Evolutionary conservation across 53 echinoderm and acorn worm genomes (phyloP), one percentile per base, ranked within the genome.

Genomic region (Echinarachnius parma): DNA sequence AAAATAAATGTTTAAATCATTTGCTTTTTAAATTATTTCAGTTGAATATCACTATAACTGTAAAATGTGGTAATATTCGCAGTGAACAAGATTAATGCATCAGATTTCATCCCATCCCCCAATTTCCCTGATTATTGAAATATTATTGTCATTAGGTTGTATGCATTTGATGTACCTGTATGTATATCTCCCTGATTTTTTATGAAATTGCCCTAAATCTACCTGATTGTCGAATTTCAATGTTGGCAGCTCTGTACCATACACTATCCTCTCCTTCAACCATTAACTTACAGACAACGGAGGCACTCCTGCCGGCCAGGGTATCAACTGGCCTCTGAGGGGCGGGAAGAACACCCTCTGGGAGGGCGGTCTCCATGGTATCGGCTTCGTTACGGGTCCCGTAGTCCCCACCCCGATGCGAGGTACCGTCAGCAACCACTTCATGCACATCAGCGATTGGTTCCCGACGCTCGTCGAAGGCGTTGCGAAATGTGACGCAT

Each of bases 361-460:
- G 94, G 94, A 93, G 69, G 94, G 94, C 14, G 94, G 94, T 42
- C 61, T 93, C 31, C 83, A 83, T 34, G 94, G 86, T 16, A 80
- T 81, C 20, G 94, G 87, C 2, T 93, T 93, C 58, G 77, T 90
- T 9, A 62, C 86, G 45, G 86, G 94, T 33, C 90, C 90, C 21
- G 39, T 78, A 31, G 57, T 93, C 2, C 86, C 89, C 9, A 25
- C 57, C 37, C 44, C 26, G 3, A 81, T 93, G 18, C 76, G 67
- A 47, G 94, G 94, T 4, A 84, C 89, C 3, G 39, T 84, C 14
- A 80, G 62, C 52, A 83, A 55, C 0, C 83, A 84, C 45, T 56
- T 93, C 81, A 83, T 83, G 78, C 94, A 93, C 77, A 90, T 93
- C 57, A 86, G 86, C 60, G 94, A 93, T 75, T 91, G 94, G 94